A percentile compares a stretch with the other conserved stretches of the same genome.
Evolutionary conservation across 2,797 vertebrate species (phyloP).

Genomic region (Pangasius mekongensis): DNA sequence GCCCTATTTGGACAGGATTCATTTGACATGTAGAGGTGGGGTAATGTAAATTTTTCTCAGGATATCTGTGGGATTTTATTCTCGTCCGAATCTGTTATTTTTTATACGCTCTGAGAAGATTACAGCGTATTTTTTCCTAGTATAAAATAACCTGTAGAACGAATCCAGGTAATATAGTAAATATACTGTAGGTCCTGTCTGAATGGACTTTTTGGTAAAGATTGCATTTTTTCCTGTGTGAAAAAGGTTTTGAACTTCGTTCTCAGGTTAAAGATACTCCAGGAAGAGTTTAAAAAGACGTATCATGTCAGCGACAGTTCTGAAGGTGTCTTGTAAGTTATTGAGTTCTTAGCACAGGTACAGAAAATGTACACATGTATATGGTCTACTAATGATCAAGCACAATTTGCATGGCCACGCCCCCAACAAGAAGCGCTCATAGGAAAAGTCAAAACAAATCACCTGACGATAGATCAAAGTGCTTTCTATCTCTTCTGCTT

Average conservation of each 20-base stretch:
- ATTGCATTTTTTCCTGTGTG: background rate
- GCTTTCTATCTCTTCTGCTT: background rate
- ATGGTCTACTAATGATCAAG: background rate
- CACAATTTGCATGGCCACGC: background rate
- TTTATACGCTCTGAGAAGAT: background rate
- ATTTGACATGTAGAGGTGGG: background rate
- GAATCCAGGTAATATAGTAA: background rate
- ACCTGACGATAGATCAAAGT: background rate
- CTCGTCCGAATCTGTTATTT: background rate
- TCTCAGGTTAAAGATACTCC: background rate
- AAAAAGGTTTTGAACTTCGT: background rate
- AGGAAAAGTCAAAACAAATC: background rate
- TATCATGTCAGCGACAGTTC: background rate
- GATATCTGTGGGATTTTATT: background rate
- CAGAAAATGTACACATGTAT: background rate
- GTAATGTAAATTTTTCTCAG: background rate
- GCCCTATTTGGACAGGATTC: background rate
- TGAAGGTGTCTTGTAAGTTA: background rate
- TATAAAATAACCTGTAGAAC: background rate
- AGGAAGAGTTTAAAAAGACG: background rate
- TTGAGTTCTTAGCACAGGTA: background rate
- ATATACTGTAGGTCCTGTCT: background rate
- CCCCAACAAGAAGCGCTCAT: background rate
- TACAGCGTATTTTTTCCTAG: background rate
- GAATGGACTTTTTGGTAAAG: too few relatives aligned